These are phyloP conservation scores for Drosophila yakuba DNA, from an alignment of 1,140 invertebrate species.

Conservation along the genomic window DNA sequence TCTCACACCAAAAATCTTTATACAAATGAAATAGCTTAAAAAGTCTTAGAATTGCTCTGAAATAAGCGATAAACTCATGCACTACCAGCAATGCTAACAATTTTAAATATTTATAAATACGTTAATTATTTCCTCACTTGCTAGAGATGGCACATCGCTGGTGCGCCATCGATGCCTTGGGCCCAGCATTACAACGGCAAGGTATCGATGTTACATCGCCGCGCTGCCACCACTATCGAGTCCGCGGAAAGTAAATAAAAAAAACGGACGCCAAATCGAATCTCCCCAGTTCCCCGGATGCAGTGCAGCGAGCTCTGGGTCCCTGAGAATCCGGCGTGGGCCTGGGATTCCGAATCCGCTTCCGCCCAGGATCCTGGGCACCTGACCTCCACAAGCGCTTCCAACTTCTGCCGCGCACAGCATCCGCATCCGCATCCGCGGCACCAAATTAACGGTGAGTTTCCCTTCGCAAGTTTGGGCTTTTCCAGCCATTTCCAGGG, in stretches of 20 bases:
- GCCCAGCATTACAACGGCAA: background rate
- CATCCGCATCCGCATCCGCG: constrained; percentile 11
- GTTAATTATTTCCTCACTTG: background rate
- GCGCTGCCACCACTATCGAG: background rate
- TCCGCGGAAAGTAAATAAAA: constrained; percentile 1
- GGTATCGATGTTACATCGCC: constrained; percentile 2
- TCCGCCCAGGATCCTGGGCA: background rate
- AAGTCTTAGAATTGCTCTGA: no score
- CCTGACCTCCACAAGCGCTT: background rate
- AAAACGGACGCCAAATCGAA: constrained; percentile 4
- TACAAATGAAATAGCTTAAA: no score
- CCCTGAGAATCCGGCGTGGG: constrained; percentile 23
- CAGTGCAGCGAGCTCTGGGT: constrained; percentile 1
- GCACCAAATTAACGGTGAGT: constrained; percentile 13
- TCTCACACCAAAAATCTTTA: no score
- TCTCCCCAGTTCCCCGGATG: constrained; percentile 2
- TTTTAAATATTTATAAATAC: no score
- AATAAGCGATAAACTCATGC: no score
- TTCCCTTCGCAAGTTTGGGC: constrained; percentile 1
- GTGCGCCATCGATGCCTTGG: background rate
- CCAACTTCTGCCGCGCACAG: background rate
- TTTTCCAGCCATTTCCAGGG: background rate
- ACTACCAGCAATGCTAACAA: no score
- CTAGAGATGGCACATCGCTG: background rate
- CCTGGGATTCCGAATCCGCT: constrained; percentile 10